Conservation (phyloP, 2,888 invertebrate species). For the Troides aeacus region DNA sequence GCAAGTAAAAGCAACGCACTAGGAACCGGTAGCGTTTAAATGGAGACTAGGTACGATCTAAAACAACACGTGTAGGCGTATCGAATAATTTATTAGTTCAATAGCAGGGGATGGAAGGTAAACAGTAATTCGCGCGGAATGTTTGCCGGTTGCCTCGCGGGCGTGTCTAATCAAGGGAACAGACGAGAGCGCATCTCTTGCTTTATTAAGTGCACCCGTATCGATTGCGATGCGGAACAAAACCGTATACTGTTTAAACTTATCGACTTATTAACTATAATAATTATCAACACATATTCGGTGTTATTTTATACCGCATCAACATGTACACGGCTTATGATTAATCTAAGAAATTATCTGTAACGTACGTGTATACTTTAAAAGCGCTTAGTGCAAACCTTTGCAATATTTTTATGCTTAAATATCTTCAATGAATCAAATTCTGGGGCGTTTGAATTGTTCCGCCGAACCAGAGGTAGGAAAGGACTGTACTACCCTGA, state of each 20-base stretch:
- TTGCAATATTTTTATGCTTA: too few species aligned
- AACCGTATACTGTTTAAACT: constrained; percentile 1
- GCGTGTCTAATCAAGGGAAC: constrained; percentile 32
- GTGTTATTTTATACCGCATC: too few species aligned
- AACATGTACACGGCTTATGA: too few species aligned
- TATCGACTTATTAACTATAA: too few species aligned
- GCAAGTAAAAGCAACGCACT: neutral
- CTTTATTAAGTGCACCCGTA: constrained; percentile 29
- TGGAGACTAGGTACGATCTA: constrained; percentile 3
- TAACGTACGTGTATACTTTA: too few species aligned
- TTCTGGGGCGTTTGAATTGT: too few species aligned
- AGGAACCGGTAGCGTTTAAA: constrained; percentile 1
- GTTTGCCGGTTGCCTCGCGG: constrained; percentile 29
- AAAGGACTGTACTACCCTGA: too few species aligned
- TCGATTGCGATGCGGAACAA: constrained; percentile 9
- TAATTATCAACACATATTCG: too few species aligned
- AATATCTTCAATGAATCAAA: too few species aligned
- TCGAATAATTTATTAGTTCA: constrained; percentile 36
- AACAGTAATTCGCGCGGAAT: constrained; percentile 30
- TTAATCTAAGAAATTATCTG: too few species aligned
- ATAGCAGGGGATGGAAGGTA: constrained; percentile 30
- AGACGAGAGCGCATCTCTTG: constrained; percentile 29
- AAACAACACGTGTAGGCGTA: constrained; percentile 31
- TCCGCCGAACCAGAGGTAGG: too few species aligned
- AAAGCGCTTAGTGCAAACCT: too few species aligned